phyloP scores from a whole-genome alignment of 2,888 invertebrate species.

The Ormyrus labotus region DNA sequence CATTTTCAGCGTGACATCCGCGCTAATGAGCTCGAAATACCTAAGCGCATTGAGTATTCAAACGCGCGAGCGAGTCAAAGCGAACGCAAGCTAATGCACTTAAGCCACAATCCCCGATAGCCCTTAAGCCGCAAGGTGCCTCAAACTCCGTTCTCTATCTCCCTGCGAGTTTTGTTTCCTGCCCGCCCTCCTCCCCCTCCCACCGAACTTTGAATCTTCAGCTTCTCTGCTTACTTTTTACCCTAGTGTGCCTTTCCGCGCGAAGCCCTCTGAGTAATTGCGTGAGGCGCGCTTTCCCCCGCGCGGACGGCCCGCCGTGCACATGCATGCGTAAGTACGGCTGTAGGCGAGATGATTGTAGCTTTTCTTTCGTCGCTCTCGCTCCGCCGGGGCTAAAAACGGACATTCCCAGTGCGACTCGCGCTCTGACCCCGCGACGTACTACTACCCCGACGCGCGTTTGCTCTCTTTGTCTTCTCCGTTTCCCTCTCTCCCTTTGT shows the following conservation, averaged over 20 bases:
- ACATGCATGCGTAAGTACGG: background rate
- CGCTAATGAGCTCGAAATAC: constrained; percentile 55
- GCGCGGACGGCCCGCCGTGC: background rate
- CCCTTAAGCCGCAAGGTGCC: constrained; percentile 40
- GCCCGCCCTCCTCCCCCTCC: background rate
- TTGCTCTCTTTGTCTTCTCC: background rate
- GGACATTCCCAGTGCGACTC: constrained; percentile 14
- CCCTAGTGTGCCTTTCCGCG: background rate
- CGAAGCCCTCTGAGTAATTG: background rate
- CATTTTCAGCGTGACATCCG: constrained; percentile 49
- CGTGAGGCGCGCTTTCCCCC: background rate
- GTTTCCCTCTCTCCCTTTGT: background rate
- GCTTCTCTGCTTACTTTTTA: background rate
- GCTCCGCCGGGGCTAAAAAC: background rate
- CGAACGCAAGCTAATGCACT: constrained; percentile 41
- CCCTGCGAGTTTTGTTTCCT: constrained; percentile 17
- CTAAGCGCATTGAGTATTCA: constrained; percentile 52
- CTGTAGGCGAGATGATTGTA: too few species aligned
- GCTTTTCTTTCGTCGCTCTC: background rate
- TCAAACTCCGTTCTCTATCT: constrained; percentile 27
- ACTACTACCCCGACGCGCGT: background rate
- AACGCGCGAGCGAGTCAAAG: constrained; percentile 38
- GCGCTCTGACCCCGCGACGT: background rate
- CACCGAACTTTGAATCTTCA: background rate
- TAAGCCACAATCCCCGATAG: constrained; percentile 47